Evolutionary conservation across 2,113 vertebrate genomes (phyloP).

Genomic region (Garra rufa): DNA sequence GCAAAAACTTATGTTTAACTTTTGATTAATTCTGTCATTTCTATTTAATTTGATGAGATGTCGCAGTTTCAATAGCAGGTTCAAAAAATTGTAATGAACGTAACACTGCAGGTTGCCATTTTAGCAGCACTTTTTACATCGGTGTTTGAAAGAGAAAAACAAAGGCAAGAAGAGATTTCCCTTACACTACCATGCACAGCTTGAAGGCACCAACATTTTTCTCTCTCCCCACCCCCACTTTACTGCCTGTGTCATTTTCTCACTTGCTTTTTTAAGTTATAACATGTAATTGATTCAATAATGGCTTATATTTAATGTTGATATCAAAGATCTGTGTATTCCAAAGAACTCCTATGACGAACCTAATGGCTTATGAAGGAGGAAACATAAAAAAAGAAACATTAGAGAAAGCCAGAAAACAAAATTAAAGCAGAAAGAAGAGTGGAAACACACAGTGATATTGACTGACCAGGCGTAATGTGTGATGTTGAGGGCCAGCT

Average conservation of each 20-base stretch:
- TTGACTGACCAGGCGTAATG: conserved; percentile 25
- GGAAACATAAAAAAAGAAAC: neutral
- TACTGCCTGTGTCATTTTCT: neutral
- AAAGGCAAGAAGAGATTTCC: neutral
- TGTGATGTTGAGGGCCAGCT: conserved; percentile 26
- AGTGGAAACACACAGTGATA: conserved; percentile 2
- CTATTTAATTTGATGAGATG: neutral
- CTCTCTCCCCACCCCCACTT: neutral
- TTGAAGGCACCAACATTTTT: neutral
- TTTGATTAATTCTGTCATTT: neutral
- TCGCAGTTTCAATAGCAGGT: neutral
- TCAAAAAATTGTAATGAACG: neutral
- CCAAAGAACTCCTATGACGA: conserved; percentile 39
- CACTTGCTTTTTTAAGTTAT: conserved; percentile 41
- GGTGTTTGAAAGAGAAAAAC: neutral
- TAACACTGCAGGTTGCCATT: neutral
- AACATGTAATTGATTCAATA: conserved; percentile 50
- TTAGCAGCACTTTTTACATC: neutral
- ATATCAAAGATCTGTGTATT: conserved; percentile 50
- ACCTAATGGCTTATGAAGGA: conserved; percentile 42
- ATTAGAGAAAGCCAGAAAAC: neutral
- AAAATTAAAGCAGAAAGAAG: neutral
- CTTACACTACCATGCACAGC: neutral
- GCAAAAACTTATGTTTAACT: neutral
- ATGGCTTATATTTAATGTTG: conserved; percentile 50